These are phyloP conservation scores for Conistra vaccinii DNA, from an alignment of 2,888 invertebrate genomes.

Conservation along the genomic window DNA sequence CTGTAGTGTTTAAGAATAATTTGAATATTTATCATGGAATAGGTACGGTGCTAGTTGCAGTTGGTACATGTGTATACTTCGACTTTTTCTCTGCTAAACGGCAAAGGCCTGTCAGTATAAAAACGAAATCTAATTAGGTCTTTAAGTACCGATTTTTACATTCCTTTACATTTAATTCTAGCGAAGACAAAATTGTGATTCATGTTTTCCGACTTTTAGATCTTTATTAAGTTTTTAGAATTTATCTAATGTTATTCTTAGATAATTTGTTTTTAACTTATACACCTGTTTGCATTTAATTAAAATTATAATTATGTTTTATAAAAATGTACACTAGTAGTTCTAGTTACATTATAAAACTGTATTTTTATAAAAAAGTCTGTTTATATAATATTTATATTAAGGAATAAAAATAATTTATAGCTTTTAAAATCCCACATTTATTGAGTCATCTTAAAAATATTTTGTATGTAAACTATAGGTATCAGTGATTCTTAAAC, in stretches of 20 bases:
- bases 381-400: not conserved
- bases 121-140: constrained; percentile 64
- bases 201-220: constrained; percentile 9
- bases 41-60: constrained; percentile 80
- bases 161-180: constrained; percentile 26
- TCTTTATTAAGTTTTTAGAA: constrained; percentile 28
- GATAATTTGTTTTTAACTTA: constrained; percentile 12
- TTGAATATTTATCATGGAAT: constrained; percentile 81
- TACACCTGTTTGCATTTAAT: constrained; percentile 38
- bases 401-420: constrained; percentile 33
- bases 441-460: constrained; percentile 69
- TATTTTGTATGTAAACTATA: constrained; percentile 54
- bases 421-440: constrained; percentile 51
- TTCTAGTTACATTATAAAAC: not conserved
- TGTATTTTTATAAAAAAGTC: constrained; percentile 19
- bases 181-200: constrained; percentile 17
- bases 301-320: constrained; percentile 6
- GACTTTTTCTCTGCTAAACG: constrained; percentile 79
- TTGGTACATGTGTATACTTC: constrained; percentile 86
- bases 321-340: not conserved
- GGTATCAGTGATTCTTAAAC: constrained; percentile 48
- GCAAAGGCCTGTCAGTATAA: constrained; percentile 80
- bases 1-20: constrained; percentile 86
- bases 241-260: constrained; percentile 23
- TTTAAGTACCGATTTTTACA: constrained; percentile 21